Conservation (phyloP, 2,888 invertebrate genomes). For the Zaprionus obscuricornis region DNA sequence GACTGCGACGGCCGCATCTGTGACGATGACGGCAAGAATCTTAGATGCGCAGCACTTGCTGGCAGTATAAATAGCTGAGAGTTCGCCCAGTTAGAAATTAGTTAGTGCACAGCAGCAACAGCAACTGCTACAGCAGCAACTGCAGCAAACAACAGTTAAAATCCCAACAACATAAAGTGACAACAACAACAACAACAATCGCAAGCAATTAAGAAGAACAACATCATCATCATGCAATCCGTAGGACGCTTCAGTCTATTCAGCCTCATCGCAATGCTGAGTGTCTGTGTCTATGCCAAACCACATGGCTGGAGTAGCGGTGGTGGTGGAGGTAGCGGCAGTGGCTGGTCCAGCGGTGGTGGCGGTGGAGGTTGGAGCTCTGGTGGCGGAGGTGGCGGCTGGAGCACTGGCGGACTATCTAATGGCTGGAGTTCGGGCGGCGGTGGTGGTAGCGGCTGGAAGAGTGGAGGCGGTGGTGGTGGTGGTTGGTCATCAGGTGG, state of each 20-base stretch:
- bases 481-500: slow-evolving; percentile 50
- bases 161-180: no score
- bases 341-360: slow-evolving; percentile 40
- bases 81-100: slow-evolving; percentile 65
- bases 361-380: slow-evolving; percentile 44
- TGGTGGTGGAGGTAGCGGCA: slow-evolving; percentile 45
- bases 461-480: slow-evolving; percentile 27
- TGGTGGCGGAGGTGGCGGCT: slow-evolving; percentile 41
- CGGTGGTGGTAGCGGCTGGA: slow-evolving; percentile 44
- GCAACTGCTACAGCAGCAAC: slow-evolving; percentile 17
- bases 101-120: slow-evolving; percentile 66
- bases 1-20: slow-evolving; percentile 16
- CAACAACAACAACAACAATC: slow-evolving; percentile 20
- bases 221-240: no score
- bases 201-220: no score
- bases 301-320: slow-evolving; percentile 65
- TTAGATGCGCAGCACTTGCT: slow-evolving; percentile 50
- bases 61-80: slow-evolving; percentile 66
- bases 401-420: slow-evolving; percentile 33
- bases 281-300: slow-evolving; percentile 48
- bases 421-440: slow-evolving; percentile 21
- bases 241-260: slow-evolving; percentile 39
- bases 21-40: slow-evolving; percentile 52
- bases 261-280: slow-evolving; percentile 46
- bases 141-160: no score